These are phyloP conservation scores for Chrysolina oricalcia DNA, from an alignment of 2,888 invertebrate species.

Conservation along the genomic window DNA sequence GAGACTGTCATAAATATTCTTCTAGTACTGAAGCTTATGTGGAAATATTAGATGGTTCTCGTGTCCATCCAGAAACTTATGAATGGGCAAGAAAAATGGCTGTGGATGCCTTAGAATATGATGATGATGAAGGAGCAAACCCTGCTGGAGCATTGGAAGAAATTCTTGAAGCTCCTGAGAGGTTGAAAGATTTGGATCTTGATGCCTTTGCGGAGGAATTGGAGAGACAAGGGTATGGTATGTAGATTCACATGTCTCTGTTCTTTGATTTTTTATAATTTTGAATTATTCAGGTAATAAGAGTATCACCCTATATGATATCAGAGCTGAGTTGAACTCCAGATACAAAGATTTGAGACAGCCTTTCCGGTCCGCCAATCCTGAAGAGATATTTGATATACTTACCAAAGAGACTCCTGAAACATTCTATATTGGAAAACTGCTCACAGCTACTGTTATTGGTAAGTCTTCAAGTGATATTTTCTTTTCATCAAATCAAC, in stretches of 20 bases:
- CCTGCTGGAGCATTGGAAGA: slow-evolving; percentile 98
- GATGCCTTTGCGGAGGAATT: slow-evolving; percentile 99
- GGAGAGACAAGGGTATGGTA: slow-evolving; percentile 85
- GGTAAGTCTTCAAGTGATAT: slow-evolving; percentile 54
- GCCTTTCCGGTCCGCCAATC: slow-evolving; percentile 83
- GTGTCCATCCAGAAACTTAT: slow-evolving; percentile 99
- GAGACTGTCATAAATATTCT: slow-evolving; percentile 19
- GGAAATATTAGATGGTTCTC: slow-evolving; percentile 95
- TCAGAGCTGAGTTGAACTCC: slow-evolving; percentile 94
- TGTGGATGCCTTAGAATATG: slow-evolving; percentile 98
- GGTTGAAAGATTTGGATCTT: slow-evolving; percentile 95
- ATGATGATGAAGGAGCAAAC: slow-evolving; percentile 97
- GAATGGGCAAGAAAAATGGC: slow-evolving; percentile 99
- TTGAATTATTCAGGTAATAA: slow-evolving; percentile 77
- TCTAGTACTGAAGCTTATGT: slow-evolving; percentile 92
- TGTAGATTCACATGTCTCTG: slow-evolving; percentile 62
- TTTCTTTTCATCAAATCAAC: not conserved
- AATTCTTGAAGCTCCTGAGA: slow-evolving; percentile 95
- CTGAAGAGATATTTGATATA: slow-evolving; percentile 94
- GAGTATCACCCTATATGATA: slow-evolving; percentile 96
- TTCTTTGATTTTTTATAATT: slow-evolving; percentile 8
- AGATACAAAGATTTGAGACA: slow-evolving; percentile 93
- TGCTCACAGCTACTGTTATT: slow-evolving; percentile 85
- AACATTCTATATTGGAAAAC: slow-evolving; percentile 91
- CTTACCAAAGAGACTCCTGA: slow-evolving; percentile 97